Percentiles rank a stretch among this genome's conserved stretches.
Evolutionary conservation across 1,140 invertebrate species (phyloP).

Genomic region (Chlorops oryzae): DNA sequence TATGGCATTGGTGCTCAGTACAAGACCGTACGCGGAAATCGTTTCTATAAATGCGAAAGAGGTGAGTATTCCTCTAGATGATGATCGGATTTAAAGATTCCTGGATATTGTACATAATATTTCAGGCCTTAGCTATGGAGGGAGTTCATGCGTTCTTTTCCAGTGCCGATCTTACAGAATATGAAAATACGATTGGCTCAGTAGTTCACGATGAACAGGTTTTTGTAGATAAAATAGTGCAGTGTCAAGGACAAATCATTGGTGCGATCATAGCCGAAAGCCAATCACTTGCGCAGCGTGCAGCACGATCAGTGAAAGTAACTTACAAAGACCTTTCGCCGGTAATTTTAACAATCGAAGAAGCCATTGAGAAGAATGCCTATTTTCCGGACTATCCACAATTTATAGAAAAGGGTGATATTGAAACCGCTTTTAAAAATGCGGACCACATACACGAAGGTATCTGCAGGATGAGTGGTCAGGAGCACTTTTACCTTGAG

Average conservation of each 20-base stretch:
- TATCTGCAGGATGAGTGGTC: conserved; percentile 71
- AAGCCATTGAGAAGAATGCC: conserved; percentile 67
- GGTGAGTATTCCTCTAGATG: too few species aligned
- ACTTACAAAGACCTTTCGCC: conserved; percentile 67
- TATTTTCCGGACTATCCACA: conserved; percentile 54
- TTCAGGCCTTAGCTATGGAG: conserved; percentile 61
- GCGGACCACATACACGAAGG: conserved; percentile 62
- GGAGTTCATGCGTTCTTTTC: conserved; percentile 68
- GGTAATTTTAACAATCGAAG: conserved; percentile 73
- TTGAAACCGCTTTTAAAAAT: conserved; percentile 56
- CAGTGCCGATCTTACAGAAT: conserved; percentile 59
- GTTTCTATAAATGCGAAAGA: conserved; percentile 59
- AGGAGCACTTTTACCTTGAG: conserved; percentile 94
- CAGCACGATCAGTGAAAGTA: conserved; percentile 63
- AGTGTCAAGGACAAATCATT: conserved; percentile 66
- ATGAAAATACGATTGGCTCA: conserved; percentile 56
- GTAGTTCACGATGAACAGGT: conserved; percentile 69
- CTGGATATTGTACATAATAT: too few species aligned
- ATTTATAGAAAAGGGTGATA: conserved; percentile 58
- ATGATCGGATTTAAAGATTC: too few species aligned
- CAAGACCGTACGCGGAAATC: conserved; percentile 71
- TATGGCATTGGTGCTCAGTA: conserved; percentile 67
- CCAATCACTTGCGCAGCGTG: conserved; percentile 64
- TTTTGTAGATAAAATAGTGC: conserved; percentile 60
- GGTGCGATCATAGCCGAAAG: conserved; percentile 66